phyloP scores from a whole-genome alignment of 1,140 invertebrate species.

The Nasonia giraulti region DNA sequence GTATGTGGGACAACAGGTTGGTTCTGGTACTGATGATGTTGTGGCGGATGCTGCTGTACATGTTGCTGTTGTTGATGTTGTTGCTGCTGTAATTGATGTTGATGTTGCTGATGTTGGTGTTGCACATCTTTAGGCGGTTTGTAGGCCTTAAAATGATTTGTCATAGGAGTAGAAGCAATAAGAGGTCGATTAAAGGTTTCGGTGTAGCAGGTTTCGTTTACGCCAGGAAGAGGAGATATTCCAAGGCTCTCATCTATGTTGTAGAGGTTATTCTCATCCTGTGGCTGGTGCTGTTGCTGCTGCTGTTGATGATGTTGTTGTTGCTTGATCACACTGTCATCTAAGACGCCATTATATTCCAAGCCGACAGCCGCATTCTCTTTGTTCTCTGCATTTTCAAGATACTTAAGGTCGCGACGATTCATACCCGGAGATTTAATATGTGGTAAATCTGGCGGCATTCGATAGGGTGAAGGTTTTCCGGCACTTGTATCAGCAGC shows the following conservation, averaged over 20 bases:
- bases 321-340: conserved; percentile 57
- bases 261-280: conserved; percentile 63
- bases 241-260: conserved; percentile 66
- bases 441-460: conserved; percentile 66
- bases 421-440: conserved; percentile 71
- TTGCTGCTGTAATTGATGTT: conserved; percentile 18
- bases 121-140: conserved; percentile 53
- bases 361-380: conserved; percentile 65
- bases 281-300: background rate
- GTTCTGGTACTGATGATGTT: conserved; percentile 31
- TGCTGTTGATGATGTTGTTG: conserved; percentile 27
- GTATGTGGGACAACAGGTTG: conserved; percentile 34
- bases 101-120: conserved; percentile 32
- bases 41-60: background rate
- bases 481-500: conserved; percentile 55
- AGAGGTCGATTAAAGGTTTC: conserved; percentile 64
- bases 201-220: conserved; percentile 66
- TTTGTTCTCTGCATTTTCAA: conserved; percentile 68
- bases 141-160: conserved; percentile 65
- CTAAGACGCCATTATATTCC: conserved; percentile 62
- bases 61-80: background rate
- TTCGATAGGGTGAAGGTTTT: conserved; percentile 63
- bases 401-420: conserved; percentile 67
- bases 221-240: conserved; percentile 59
- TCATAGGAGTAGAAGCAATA: conserved; percentile 67